Base-by-base conservation (phyloP, 2,113 vertebrate species). In the Neolamprologus cancellatus region DNA sequence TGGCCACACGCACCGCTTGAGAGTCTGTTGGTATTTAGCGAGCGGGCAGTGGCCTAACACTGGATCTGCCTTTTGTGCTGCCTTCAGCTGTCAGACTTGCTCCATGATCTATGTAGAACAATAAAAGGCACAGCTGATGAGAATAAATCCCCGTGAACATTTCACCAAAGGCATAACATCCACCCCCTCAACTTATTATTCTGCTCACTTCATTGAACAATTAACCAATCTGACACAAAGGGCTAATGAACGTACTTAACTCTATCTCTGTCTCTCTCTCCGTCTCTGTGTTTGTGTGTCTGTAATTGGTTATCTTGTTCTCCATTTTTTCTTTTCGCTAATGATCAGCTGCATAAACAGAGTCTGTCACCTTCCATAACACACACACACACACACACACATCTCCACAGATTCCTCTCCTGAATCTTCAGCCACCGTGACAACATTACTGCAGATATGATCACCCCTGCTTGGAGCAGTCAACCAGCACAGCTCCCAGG, bases 161-260 rank as follows among this genome's bases (percentile, higher is more conserved):
- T 87, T 81, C 87, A 88, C 92, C 83, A 54, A 88, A 88, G 86
- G 89, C 93, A 83, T 52, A 88, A 87, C 84, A 84, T 79, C 89
- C 84, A 50, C 71, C 66, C 64, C 78, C 52, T 48, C 85, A 74
- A 85, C 84, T 91, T 90, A 92, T 91, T 92, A 92, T 92, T 92
- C 92, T 11, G 2, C 83, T 91, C 91, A 88, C 93, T 93, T 87
- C 89, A 84, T 78, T 91, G 92, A 91, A 92, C 92, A 93, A 94
- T 95, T 92, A 94, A 93, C 91, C 88, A 86, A 90, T 86, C 30
- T 92, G 94, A 93, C 92, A 91, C 90, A 84, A 90, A 89, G 85
- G 81, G 78, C 92, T 94, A 90, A 94, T 94, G 91, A 94, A 90
- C 83, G 10, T 46, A 85, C 89, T 93, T 90, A 81, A 82, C 83